phyloP scores from a whole-genome alignment of 2,113 vertebrate genomes.

The Oreochromis aureus region DNA sequence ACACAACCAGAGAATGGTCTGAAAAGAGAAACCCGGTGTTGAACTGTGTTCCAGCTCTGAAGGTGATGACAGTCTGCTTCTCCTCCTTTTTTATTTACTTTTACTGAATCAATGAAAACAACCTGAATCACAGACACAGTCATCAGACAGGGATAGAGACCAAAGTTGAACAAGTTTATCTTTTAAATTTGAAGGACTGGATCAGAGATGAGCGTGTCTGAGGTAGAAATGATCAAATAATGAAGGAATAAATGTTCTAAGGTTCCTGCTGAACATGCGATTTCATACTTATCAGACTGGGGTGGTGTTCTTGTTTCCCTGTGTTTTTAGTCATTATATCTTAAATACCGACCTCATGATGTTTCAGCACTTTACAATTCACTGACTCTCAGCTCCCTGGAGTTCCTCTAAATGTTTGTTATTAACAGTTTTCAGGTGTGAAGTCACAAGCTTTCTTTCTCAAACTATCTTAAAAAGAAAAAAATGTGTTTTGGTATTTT shows the following conservation, averaged over 20 bases:
- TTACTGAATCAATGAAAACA: not conserved
- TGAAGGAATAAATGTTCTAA: not conserved
- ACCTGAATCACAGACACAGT: not conserved
- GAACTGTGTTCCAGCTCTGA: not conserved
- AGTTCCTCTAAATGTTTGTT: fast-evolving
- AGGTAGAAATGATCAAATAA: not conserved
- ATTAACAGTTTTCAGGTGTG: not conserved
- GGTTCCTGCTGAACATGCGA: fast-evolving
- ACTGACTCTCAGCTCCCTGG: not conserved
- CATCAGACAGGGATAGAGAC: not conserved
- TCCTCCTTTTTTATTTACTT: not conserved
- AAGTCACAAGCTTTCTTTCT: not conserved
- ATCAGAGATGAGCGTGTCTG: not conserved
- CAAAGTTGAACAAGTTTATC: not conserved
- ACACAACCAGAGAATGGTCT: not conserved
- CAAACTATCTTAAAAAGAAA: fast-evolving
- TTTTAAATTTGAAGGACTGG: not conserved
- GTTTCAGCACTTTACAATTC: not conserved
- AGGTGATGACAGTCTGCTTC: not conserved
- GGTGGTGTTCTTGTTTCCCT: not conserved
- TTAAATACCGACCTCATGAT: fast-evolving
- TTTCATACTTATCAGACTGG: not conserved
- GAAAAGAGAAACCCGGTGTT: not conserved
- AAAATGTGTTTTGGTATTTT: not conserved
- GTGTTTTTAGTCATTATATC: not conserved